Evolutionary conservation across 2,797 vertebrate genomes (phyloP).

Genomic region (Lacerta agilis): DNA sequence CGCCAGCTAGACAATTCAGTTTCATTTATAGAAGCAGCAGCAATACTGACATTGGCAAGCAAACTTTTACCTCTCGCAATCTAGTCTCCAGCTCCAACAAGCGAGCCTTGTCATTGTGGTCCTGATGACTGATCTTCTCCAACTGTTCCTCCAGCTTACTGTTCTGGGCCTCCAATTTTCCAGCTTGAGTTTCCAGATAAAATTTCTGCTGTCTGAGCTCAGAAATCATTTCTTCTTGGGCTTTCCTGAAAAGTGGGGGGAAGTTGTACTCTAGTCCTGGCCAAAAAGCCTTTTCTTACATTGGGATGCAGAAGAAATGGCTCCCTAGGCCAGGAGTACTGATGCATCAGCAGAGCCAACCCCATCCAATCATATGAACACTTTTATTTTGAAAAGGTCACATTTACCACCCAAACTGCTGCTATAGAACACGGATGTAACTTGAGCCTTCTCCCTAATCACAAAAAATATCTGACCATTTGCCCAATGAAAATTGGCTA

Average conservation of each 20-base stretch:
- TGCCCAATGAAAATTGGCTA: neutral
- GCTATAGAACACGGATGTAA: neutral
- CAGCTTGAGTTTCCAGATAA: constrained; percentile 88
- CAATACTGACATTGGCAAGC: neutral
- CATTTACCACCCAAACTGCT: neutral
- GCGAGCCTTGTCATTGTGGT: constrained; percentile 93
- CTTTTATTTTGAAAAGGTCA: neutral
- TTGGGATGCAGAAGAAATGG: neutral
- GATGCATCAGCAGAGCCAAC: neutral
- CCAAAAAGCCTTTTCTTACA: constrained; percentile 16
- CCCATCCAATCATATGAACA: neutral
- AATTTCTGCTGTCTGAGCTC: constrained; percentile 99
- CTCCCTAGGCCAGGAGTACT: neutral
- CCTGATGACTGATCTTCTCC: constrained; percentile 97
- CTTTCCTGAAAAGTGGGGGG: constrained; percentile 88
- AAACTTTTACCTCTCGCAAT: constrained; percentile 80
- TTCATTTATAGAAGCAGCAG: neutral
- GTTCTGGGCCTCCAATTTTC: constrained; percentile 87
- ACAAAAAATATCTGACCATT: neutral
- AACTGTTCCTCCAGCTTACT: constrained; percentile 98
- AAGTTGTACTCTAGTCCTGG: constrained; percentile 23
- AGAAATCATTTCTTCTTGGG: constrained; percentile 99
- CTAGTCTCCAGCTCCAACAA: constrained; percentile 84
- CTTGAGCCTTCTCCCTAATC: neutral
- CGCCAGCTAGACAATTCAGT: neutral